These are phyloP conservation scores for Drosophila pectinifera DNA, from an alignment of 1,140 invertebrate species.

Conservation along the genomic window DNA sequence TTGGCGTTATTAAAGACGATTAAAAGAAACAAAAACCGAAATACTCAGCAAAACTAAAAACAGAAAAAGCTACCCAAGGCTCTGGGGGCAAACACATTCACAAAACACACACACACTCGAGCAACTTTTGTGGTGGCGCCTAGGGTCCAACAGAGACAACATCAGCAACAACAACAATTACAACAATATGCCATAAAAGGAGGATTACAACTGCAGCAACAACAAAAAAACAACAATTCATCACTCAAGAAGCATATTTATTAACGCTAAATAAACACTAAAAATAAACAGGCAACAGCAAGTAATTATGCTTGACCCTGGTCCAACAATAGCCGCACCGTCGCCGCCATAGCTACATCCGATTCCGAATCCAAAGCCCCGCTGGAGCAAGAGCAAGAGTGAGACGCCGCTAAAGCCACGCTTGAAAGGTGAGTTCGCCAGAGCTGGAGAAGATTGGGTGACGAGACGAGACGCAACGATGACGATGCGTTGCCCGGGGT, in stretches of 20 bases:
- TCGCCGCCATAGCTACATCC: constrained; percentile 28
- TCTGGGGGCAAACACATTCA: constrained; percentile 9
- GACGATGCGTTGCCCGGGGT: constrained; percentile 56
- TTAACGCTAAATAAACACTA: constrained; percentile 73
- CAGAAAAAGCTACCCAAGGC: constrained; percentile 36
- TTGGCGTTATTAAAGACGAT: constrained; percentile 52
- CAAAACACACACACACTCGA: constrained; percentile 21
- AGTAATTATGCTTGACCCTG: constrained; percentile 83
- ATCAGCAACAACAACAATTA: constrained; percentile 1
- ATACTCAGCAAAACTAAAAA: constrained; percentile 34
- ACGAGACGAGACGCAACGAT: constrained; percentile 55
- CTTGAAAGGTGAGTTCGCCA: constrained; percentile 58
- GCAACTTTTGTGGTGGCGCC: constrained; percentile 47
- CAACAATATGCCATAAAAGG: constrained; percentile 36
- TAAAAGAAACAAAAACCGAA: constrained; percentile 30
- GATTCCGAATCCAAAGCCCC: constrained; percentile 37
- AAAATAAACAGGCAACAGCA: constrained; percentile 63
- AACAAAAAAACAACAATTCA: constrained; percentile 38
- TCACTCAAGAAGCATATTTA: constrained; percentile 63
- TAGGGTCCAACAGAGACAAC: constrained; percentile 29
- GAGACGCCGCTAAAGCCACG: constrained; percentile 30
- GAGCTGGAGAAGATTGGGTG: constrained; percentile 18
- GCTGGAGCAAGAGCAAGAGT: constrained; percentile 40
- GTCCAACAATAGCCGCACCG: constrained; percentile 66
- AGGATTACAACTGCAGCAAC: constrained; percentile 26